Evolutionary conservation across 2,797 vertebrate species (phyloP), one percentile per base, ranked within the genome.

Genomic region (Sciurus vulgaris): DNA sequence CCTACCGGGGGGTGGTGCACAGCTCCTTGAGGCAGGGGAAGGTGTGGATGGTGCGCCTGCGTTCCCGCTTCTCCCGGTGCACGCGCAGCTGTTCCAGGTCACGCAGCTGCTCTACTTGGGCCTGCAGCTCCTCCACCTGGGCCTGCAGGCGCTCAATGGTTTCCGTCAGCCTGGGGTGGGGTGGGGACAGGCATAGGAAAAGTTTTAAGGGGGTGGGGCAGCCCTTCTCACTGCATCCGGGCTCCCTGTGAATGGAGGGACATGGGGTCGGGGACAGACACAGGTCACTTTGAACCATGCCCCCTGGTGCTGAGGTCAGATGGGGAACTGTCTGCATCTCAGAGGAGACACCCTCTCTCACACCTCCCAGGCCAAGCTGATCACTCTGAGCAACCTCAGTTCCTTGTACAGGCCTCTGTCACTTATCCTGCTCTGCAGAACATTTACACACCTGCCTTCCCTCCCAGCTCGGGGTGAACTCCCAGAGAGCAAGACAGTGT

Each of bases 21-120:
- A 99, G 99, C 95, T 99, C 99, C 97, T 99, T 99, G 84, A 99
- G 99, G 98, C 99, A 99, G 96, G 99, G 99, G 98, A 99, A 99
- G 9, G 99, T 99, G 97, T 99, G 99, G 96, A 99, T 99, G 7
- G 99, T 99, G 98, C 99, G 99, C 79, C 99, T 99, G 5, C 99
- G 98, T 38, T 99, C 99, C 96, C 99, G 99, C 98, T 99, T 99
- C 97, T 99, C 99, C 88, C 99, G 97, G 85, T 97, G 99, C 38
- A 99, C 98, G 70, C 99, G 98, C 69, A 99, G 99, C 98, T 99
- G 99, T 97, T 99, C 99, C 98, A 99, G 97, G 73, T 99, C 99
- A 35, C 99, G 97, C 67, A 99, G 98, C 95, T 99, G 99, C 96
- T 99, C 99, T 97, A 99, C 99, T 28, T 99, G 99, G 85, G 98